Evolutionary conservation across 1,140 invertebrate species (phyloP), one percentile per base, ranked within the genome.

Genomic region (Lutraria rhynchaena): DNA sequence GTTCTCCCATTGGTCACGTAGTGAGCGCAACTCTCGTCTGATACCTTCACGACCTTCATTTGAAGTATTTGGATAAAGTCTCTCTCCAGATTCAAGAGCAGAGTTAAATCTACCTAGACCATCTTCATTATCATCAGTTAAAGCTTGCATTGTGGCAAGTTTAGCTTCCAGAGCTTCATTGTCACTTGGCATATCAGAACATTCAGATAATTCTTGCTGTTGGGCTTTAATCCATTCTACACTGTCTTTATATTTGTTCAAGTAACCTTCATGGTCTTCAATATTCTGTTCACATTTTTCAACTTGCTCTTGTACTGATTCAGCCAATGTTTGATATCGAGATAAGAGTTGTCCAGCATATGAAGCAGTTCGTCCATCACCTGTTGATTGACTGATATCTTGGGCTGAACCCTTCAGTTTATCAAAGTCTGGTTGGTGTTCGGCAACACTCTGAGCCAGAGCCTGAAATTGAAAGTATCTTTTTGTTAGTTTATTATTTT

Each of bases 41-140:
- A 99, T 95, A 22, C 93, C 92, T 87, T 99, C 97, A 78, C 97
- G 94, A 65, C 97, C 96, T 90, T 97, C 96, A 19, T 96, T 95
- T 9, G 95, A 96, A 3, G 98, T 96, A 31, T 96, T 95, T 11
- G 96, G 95, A 85, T 98, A 98, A 0, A 99, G 92, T 53, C 95
- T 94, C 93, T 99, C 98, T 15, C 97, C 97, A 61, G 95, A 94
- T 91, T 97, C 96, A 9, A 97, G 94, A 7, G 96, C 96, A 87
- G 94, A 95, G 87, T 96, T 97, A 0, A 98, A 92, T 37, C 97
- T 91, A 13, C 93, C 90, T 87, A 97, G 95, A 1, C 97, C 97
- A 83, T 95, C 93, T 86, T 98, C 88, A 86, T 92, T 90, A n/a
- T 83, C 83, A 4, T 80, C 85, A 29, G 86, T 76, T 4, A 87